Evolutionary conservation across 2,113 vertebrate genomes (phyloP), one percentile per base, ranked within the genome.

Genomic region (human (Homo sapiens)): DNA sequence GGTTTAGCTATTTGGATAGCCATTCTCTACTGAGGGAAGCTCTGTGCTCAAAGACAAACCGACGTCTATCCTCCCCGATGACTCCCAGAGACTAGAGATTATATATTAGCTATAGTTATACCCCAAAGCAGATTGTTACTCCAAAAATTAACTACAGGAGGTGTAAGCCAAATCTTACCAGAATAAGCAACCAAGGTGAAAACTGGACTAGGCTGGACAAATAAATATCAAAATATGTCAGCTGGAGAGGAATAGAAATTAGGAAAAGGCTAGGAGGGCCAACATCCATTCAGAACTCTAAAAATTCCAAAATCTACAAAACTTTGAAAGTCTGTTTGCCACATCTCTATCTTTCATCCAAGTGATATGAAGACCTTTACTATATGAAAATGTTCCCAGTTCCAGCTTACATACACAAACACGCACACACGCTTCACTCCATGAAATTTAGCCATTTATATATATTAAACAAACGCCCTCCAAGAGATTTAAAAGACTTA

Each of bases 41-140:
- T 79, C 17, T 45, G 0, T 30, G 20, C 0, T 22, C 25, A 35
- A 55, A 88, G 3, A 43, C 13, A 88, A 88, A 79, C 27, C 8
- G 10, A 12, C 4, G 32, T 32, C 6, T 23, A 2, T 7, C 59
- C 3, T 50, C 14, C 22, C 2, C 12, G 17, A 2, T 66, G 25
- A 12, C 11, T 55, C 38, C 8, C 8, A 30, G 3, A 0, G 4
- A 17, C 45, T 80, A 66, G 25, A 75, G 32, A 68, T 20, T 78
- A 6, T 0, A 1, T 11, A 18, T 59, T 48, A 50, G 0, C 17
- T 59, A 10, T 30, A 1, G 6, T 50, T 61, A 35, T 1, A 9
- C 10, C 8, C 30, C 16, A 70, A 25, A 79, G 11, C 14, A 93
- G 30, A 50, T 27, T 30, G 23, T 82, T 43, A 20, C 30, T 55